Evolutionary conservation across 2,797 vertebrate species (phyloP).

Genomic region (Macroramphosus scolopax): DNA sequence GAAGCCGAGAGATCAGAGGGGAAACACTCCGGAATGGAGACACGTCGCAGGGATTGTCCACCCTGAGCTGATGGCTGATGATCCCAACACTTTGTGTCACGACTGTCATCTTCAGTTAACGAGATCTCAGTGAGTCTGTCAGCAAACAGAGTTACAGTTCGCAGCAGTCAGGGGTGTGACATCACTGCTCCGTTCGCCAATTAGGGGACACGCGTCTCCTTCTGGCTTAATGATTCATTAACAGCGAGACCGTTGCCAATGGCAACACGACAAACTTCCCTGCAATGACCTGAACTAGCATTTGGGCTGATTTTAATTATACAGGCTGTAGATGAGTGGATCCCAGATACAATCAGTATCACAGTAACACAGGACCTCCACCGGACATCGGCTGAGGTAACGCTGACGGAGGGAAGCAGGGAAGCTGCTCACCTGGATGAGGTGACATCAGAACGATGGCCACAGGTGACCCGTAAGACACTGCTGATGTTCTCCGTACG

Average conservation of each 20-base stretch:
- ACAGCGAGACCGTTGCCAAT: background rate
- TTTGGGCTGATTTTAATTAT: background rate
- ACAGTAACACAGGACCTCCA: too few relatives aligned
- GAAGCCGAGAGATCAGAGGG: constrained; percentile 18
- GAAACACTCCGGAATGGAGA: constrained; percentile 7
- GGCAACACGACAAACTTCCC: background rate
- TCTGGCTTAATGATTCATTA: background rate
- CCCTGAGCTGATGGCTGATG: constrained; percentile 24
- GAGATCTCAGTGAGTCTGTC: background rate
- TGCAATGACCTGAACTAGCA: too few relatives aligned
- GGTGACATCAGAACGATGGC: too few relatives aligned
- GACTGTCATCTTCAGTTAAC: constrained; percentile 48
- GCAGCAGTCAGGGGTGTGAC: background rate
- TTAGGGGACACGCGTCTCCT: background rate
- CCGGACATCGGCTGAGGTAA: too few relatives aligned
- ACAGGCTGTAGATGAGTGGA: too few relatives aligned
- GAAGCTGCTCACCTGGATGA: too few relatives aligned
- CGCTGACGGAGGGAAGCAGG: too few relatives aligned
- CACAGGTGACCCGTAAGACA: too few relatives aligned
- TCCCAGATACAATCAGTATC: too few relatives aligned
- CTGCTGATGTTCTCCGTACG: too few relatives aligned
- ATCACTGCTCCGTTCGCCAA: constrained; percentile 1
- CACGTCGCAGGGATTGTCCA: constrained; percentile 16
- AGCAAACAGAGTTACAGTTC: background rate
- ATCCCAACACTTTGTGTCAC: constrained; percentile 28